Percentiles rank a stretch among this genome's conserved stretches.
Evolutionary conservation across 2,888 invertebrate species (phyloP).

Genomic region (Tiphia femorata): DNA sequence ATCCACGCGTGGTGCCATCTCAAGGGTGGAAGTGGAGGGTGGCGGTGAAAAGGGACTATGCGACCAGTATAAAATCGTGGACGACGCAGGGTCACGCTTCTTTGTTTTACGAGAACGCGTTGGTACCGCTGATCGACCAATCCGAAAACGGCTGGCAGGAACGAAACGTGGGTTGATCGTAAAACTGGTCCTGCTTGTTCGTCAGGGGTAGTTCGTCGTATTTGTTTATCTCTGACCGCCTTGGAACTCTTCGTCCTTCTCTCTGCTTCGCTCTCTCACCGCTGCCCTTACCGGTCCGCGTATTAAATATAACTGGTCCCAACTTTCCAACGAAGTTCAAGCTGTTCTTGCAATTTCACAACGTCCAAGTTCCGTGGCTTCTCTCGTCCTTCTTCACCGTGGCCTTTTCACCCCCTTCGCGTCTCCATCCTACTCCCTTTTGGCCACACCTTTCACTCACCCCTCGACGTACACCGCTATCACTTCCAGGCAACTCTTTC

Average conservation of each 20-base stretch:
- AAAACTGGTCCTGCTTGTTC: constrained; percentile 4
- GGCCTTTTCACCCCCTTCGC: background rate
- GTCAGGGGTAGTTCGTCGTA: constrained; percentile 14
- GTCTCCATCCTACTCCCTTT: background rate
- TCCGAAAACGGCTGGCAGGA: background rate
- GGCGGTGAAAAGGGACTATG: background rate
- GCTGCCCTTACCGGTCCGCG: constrained; percentile 22
- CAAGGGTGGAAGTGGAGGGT: too few relatives aligned
- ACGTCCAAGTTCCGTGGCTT: constrained; percentile 25
- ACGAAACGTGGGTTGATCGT: background rate
- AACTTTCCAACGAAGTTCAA: constrained; percentile 42
- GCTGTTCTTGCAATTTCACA: constrained; percentile 33
- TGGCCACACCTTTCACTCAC: background rate
- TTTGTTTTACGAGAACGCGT: constrained; percentile 8
- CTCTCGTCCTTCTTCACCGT: background rate
- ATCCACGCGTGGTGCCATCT: too few relatives aligned
- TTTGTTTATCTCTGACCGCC: constrained; percentile 44
- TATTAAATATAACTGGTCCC: constrained; percentile 55
- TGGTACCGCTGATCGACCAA: constrained; percentile 9
- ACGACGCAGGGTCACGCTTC: constrained; percentile 2
- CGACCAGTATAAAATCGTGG: constrained; percentile 9
- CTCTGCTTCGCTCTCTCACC: constrained; percentile 5
- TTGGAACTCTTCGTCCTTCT: constrained; percentile 19
- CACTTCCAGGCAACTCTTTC: constrained; percentile 3
- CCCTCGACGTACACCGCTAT: constrained; percentile 4